These are phyloP conservation scores for Orchestes rusci DNA, from an alignment of 2,888 invertebrate genomes.

Conservation along the genomic window DNA sequence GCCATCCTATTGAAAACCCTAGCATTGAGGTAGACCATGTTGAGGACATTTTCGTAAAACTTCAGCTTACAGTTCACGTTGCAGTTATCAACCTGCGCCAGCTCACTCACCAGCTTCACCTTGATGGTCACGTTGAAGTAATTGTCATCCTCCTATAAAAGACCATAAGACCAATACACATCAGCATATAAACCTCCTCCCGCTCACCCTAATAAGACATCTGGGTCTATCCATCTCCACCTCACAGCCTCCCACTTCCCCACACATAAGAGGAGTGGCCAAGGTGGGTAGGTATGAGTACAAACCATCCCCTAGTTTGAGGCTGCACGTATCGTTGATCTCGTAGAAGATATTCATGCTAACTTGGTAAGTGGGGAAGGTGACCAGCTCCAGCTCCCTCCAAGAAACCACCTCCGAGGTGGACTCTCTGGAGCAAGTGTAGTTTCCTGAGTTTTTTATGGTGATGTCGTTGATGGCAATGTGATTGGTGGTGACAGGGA, in stretches of 20 bases:
- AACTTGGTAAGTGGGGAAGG: conserved; percentile 38
- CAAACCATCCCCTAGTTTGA: conserved; percentile 35
- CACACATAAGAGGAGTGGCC: conserved; percentile 37
- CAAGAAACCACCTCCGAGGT: conserved; percentile 27
- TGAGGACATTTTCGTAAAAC: conserved; percentile 37
- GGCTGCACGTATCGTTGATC: conserved; percentile 34
- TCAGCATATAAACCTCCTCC: background rate
- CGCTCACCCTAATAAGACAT: conserved; percentile 34
- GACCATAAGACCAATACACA: background rate
- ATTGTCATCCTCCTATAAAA: conserved; percentile 30
- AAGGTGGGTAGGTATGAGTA: conserved; percentile 37
- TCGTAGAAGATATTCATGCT: conserved; percentile 36
- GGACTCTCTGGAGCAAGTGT: conserved; percentile 36
- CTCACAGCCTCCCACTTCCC: conserved; percentile 35
- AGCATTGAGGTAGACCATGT: conserved; percentile 38
- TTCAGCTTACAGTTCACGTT: conserved; percentile 39
- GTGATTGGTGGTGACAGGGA: conserved; percentile 30
- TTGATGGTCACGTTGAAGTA: conserved; percentile 36
- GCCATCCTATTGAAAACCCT: too few relatives aligned
- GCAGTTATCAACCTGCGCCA: conserved; percentile 25
- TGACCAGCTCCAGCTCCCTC: conserved; percentile 39
- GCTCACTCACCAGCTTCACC: conserved; percentile 21
- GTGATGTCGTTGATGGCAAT: conserved; percentile 36
- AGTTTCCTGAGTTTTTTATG: conserved; percentile 40
- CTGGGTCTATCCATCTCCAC: conserved; percentile 36